These are phyloP conservation scores for Garrulus glandarius DNA, from an alignment of 2,797 vertebrate genomes.

Conservation along the genomic window DNA sequence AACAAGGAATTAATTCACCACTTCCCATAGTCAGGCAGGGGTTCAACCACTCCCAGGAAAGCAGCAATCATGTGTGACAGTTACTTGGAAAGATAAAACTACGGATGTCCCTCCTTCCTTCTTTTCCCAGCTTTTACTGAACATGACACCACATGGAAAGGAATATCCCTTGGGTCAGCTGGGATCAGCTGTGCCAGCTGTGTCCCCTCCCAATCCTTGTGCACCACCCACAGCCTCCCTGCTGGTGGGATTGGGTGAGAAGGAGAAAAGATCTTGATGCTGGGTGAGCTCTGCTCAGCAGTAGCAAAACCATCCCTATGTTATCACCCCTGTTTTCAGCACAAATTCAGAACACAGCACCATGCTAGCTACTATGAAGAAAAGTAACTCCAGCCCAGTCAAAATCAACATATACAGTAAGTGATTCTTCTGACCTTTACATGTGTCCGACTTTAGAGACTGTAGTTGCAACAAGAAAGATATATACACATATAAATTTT, in stretches of 20 bases:
- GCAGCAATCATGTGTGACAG: neutral
- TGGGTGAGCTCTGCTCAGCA: neutral
- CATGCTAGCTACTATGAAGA: neutral
- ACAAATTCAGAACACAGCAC: neutral
- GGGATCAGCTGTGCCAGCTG: neutral
- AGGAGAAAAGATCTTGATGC: neutral
- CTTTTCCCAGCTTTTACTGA: neutral
- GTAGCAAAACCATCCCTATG: neutral
- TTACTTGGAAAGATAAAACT: neutral
- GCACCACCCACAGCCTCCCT: neutral
- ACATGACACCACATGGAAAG: neutral
- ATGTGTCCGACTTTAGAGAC: conserved; percentile 3
- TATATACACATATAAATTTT: conserved; percentile 9
- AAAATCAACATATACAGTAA: neutral
- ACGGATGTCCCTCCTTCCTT: neutral
- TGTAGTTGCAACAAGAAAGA: neutral
- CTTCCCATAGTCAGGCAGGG: neutral
- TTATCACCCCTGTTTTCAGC: neutral
- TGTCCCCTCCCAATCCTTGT: neutral
- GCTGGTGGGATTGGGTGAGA: neutral
- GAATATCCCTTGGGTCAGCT: neutral
- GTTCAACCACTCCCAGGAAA: neutral
- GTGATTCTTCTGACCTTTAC: conserved; percentile 18
- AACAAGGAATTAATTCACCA: neutral
- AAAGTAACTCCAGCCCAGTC: neutral